Base-by-base conservation (phyloP, 2,113 vertebrate species). In the Hemiscyllium ocellatum region DNA sequence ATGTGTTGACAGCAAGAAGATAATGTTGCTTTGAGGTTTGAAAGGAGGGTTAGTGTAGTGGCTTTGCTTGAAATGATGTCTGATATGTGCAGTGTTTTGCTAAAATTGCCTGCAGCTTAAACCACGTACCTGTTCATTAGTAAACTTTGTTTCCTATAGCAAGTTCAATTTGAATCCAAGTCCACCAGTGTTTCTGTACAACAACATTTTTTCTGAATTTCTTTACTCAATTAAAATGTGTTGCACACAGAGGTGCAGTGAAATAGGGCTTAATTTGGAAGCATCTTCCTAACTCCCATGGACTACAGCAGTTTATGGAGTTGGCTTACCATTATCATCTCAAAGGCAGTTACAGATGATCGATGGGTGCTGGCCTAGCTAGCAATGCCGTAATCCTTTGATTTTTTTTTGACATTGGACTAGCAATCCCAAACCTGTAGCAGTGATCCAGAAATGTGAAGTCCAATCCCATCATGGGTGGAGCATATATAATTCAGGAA, bases 71-170 rank as follows among this genome's bases (percentile, higher is more conserved):
- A 47, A 56, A 89, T 89, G 0, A 56, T 89, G 26, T 83, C 26
- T n/a, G 80, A 83, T 15, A 61, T 61, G 56, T 61, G 80, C 19
- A 47, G 52, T 61, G 65, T 94, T 68, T n/a, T 94, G 19, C 33
- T 66, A 94, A 42, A 94, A 94, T 70, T 70, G 42, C 65, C 93
- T 94, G 66, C 37, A 94, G 3, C 68, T 68, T 15, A 29, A 94
- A 70, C 42, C n/a, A 94, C 93, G 72, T 26, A 47, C 68, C 70
- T 95, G 93, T 72, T 69, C 7, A 29, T 72, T 95, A 50, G 68
- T 94, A n/a, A 47, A 69, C 37, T 94, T 93, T 76, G 69, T 52
- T 76, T 95, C 42, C 94, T 72, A 15, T 95, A 52, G 69, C 42
- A 95, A 95, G 65, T 37, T 94, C 8, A 68, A 42, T 42, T 68